A percentile compares a stretch with the other conserved stretches of the same genome.
Evolutionary conservation across 2,888 invertebrate genomes (phyloP).

Genomic region (Buathra laborator): DNA sequence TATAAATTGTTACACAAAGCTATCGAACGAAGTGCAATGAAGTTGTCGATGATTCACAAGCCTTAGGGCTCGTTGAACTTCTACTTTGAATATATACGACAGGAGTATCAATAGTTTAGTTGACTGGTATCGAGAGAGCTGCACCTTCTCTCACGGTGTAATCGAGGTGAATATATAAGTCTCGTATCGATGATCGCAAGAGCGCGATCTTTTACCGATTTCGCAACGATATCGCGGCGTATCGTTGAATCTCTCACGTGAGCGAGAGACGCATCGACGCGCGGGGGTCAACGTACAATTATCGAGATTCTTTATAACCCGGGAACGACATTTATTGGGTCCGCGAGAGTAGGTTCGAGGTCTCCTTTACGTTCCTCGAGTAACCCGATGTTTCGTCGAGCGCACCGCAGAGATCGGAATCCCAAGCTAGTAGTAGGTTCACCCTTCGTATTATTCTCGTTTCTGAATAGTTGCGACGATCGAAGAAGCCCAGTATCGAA

Average conservation of each 20-base stretch:
- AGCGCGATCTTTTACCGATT: slow-evolving; percentile 61
- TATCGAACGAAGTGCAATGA: neutral
- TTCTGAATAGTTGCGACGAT: slow-evolving; percentile 9
- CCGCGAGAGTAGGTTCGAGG: slow-evolving; percentile 24
- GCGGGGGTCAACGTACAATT: slow-evolving; percentile 65
- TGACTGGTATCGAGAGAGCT: slow-evolving; percentile 32
- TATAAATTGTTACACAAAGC: slow-evolving; percentile 1
- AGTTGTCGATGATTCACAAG: slow-evolving; percentile 24
- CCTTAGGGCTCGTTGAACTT: slow-evolving; percentile 49
- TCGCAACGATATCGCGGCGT: slow-evolving; percentile 52
- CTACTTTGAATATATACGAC: slow-evolving; percentile 43
- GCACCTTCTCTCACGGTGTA: slow-evolving; percentile 44
- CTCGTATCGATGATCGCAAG: slow-evolving; percentile 42
- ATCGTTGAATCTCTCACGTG: slow-evolving; percentile 18
- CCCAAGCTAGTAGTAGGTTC: slow-evolving; percentile 45
- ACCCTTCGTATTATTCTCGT: slow-evolving; percentile 40
- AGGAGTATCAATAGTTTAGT: slow-evolving; percentile 48
- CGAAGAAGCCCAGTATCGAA: slow-evolving; percentile 25
- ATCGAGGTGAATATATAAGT: slow-evolving; percentile 31
- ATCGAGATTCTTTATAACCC: slow-evolving; percentile 48
- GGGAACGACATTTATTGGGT: slow-evolving; percentile 56
- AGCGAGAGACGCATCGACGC: slow-evolving; percentile 14
- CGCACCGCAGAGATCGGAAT: slow-evolving; percentile 46
- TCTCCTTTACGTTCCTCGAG: slow-evolving; percentile 7
- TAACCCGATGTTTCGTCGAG: slow-evolving; percentile 2